A percentile compares a stretch with the other conserved stretches of the same genome.
Conservation (phyloP, 2,797 vertebrate species). For the Babyrousa celebensis region DNA sequence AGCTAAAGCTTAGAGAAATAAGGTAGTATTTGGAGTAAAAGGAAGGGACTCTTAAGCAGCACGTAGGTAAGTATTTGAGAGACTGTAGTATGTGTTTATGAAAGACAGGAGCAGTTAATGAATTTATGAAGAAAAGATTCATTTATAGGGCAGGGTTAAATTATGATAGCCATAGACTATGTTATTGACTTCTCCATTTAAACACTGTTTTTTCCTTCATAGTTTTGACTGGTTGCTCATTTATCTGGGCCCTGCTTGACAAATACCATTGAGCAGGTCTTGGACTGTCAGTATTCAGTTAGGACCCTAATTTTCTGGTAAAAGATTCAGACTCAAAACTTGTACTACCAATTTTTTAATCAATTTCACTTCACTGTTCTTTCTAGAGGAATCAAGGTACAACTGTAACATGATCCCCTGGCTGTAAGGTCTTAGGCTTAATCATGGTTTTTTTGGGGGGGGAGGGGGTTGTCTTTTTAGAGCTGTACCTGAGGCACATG, state of each 20-base stretch:
- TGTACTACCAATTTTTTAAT: constrained; percentile 25
- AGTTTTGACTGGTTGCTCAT: neutral
- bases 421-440: neutral
- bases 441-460: no score
- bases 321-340: constrained; percentile 25
- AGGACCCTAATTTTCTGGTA: constrained; percentile 26
- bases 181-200: neutral
- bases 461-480: no score
- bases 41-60: neutral
- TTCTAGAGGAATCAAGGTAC: constrained; percentile 1
- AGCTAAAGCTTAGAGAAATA: neutral
- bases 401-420: neutral
- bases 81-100: neutral
- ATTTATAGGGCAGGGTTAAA: constrained; percentile 4
- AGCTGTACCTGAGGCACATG: no score
- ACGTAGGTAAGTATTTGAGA: neutral
- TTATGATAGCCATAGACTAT: neutral
- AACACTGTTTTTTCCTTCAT: neutral
- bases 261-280: neutral
- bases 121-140: neutral
- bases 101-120: constrained; percentile 12
- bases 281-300: constrained; percentile 5
- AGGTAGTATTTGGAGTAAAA: constrained; percentile 8
- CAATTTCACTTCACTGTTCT: neutral
- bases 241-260: neutral